A percentile compares a stretch with the other conserved stretches of the same genome.
phyloP scores from a whole-genome alignment of 2,113 vertebrate genomes.

The Psittacus erithacus region DNA sequence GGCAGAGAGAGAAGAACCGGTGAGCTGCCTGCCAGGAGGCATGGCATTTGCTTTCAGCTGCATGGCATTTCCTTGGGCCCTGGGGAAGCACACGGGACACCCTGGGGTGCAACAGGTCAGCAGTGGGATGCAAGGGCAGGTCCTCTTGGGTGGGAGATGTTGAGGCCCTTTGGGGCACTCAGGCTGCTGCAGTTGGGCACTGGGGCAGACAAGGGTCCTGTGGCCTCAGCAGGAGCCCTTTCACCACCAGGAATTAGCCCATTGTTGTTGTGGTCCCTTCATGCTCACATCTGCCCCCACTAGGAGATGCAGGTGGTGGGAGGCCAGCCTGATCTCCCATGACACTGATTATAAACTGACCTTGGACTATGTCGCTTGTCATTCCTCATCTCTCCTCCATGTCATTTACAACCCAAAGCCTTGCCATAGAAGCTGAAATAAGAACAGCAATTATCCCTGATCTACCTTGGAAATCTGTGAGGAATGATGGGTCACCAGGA shows the following conservation, averaged over 20 bases:
- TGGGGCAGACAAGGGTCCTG: not conserved
- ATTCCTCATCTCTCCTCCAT: not conserved
- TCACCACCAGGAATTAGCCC: not conserved
- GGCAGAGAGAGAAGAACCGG: not conserved
- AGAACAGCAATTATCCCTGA: not conserved
- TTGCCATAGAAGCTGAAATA: not conserved
- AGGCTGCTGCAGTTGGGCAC: not conserved
- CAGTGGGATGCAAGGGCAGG: rapidly evolving
- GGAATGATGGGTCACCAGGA: rapidly evolving
- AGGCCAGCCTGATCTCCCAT: not conserved
- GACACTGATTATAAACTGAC: not conserved
- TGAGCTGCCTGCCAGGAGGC: not conserved
- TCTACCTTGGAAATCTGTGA: not conserved
- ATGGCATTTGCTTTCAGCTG: not conserved
- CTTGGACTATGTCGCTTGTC: not conserved
- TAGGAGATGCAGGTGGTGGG: not conserved
- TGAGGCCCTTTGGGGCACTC: not conserved
- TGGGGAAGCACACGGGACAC: rapidly evolving
- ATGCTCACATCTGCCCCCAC: not conserved
- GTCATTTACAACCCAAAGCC: not conserved
- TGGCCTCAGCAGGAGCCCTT: not conserved
- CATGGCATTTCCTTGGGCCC: not conserved
- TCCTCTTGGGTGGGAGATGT: not conserved
- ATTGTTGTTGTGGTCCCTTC: not conserved
- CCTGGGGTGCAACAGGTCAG: not conserved